Conservation (phyloP, 2,888 invertebrate genomes). For the Thereva unica region DNA sequence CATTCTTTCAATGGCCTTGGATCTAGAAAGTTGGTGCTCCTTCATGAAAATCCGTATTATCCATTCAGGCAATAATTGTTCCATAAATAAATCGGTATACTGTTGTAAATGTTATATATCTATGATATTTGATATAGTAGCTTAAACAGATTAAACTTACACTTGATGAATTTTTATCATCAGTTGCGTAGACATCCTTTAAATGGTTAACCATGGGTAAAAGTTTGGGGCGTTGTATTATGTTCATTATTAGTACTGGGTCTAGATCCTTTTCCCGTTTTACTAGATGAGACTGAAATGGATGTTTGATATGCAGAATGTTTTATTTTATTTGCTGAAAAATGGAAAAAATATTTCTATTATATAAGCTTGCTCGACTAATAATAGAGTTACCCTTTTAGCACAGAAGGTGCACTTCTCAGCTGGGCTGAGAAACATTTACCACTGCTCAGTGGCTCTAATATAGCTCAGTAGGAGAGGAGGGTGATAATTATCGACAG, state of each 20-base stretch:
- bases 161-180: constrained; percentile 21
- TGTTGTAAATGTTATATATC: constrained; percentile 11
- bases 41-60: constrained; percentile 36
- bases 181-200: constrained; percentile 25
- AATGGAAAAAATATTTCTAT: no score
- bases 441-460: no score
- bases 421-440: no score
- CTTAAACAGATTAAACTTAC: constrained; percentile 20
- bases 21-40: constrained; percentile 22
- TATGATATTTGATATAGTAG: not conserved
- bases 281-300: constrained; percentile 16
- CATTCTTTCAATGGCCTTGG: constrained; percentile 34
- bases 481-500: no score
- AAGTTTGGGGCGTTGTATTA: constrained; percentile 16
- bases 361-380: no score
- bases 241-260: constrained; percentile 27
- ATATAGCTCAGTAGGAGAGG: no score
- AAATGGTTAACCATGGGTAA: constrained; percentile 31
- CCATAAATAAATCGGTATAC: constrained; percentile 38
- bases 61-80: constrained; percentile 39
- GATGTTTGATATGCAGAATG: no score
- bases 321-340: no score
- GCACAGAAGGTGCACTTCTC: no score
- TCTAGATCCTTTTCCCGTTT: constrained; percentile 3
- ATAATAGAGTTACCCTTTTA: no score